phyloP scores from a whole-genome alignment of 2,888 invertebrate genomes.

The Dryococelus australis region DNA sequence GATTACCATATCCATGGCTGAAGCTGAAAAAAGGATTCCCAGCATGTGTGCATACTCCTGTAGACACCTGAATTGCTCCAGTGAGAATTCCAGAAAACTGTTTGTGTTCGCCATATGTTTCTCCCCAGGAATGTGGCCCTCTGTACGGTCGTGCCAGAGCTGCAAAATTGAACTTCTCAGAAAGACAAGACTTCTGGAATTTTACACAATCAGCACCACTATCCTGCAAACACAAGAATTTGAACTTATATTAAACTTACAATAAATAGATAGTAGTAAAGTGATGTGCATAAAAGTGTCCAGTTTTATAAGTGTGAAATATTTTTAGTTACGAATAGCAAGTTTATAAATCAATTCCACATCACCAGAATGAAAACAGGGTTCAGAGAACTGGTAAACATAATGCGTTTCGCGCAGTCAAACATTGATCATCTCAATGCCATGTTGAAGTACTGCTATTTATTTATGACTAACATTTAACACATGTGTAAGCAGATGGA shows the following conservation, averaged over 20 bases:
- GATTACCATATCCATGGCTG: constrained; percentile 81
- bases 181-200: constrained; percentile 80
- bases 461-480: too few relatives aligned
- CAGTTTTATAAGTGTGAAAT: too few relatives aligned
- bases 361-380: too few relatives aligned
- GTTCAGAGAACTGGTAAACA: too few relatives aligned
- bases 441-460: too few relatives aligned
- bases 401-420: too few relatives aligned
- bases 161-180: constrained; percentile 73
- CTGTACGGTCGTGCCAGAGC: constrained; percentile 71
- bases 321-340: too few relatives aligned
- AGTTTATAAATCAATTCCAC: too few relatives aligned
- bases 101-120: constrained; percentile 83
- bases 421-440: too few relatives aligned
- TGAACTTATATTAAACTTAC: constrained; percentile 32
- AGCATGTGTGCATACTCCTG: constrained; percentile 68
- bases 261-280: too few relatives aligned
- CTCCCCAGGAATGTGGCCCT: constrained; percentile 75
- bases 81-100: constrained; percentile 72
- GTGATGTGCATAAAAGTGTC: too few relatives aligned
- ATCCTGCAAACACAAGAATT: constrained; percentile 61
- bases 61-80: constrained; percentile 70
- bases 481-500: too few relatives aligned
- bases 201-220: constrained; percentile 83
- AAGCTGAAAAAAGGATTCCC: constrained; percentile 76